Percentiles rank a stretch among this genome's conserved stretches.
These are phyloP conservation scores for Trilocha varians DNA, from an alignment of 2,888 invertebrate species.

Conservation along the genomic window DNA sequence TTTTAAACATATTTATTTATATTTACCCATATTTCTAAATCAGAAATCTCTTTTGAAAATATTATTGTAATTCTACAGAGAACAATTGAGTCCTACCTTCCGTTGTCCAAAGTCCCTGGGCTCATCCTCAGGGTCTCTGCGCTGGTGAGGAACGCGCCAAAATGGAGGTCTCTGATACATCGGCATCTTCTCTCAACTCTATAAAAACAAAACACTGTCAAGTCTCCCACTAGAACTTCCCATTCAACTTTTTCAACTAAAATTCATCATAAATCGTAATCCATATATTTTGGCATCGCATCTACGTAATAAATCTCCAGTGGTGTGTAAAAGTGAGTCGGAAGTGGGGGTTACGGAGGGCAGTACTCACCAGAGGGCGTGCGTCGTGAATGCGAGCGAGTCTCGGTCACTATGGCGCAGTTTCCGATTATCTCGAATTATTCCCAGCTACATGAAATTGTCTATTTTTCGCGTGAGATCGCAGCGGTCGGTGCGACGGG, in stretches of 20 bases:
- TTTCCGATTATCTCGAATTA: slow-evolving; percentile 56
- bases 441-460: slow-evolving; percentile 57
- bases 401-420: slow-evolving; percentile 36
- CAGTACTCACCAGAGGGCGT: slow-evolving; percentile 59
- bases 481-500: slow-evolving; percentile 44
- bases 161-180: slow-evolving; percentile 76
- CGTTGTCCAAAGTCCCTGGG: slow-evolving; percentile 38
- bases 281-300: slow-evolving; percentile 31
- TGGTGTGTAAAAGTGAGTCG: slow-evolving; percentile 34
- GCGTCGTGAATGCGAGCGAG: slow-evolving; percentile 44
- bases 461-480: slow-evolving; percentile 62
- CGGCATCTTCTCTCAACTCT: slow-evolving; percentile 44
- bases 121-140: slow-evolving; percentile 57
- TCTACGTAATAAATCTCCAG: slow-evolving; percentile 40
- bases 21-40: no score
- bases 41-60: no score
- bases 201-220: background rate
- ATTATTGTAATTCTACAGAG: background rate
- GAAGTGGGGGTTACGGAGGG: slow-evolving; percentile 14
- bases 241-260: no score
- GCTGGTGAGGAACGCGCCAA: slow-evolving; percentile 71
- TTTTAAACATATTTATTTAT: no score
- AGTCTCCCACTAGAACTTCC: no score
- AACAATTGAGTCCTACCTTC: slow-evolving; percentile 24
- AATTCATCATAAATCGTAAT: no score